Base-by-base conservation (phyloP, 2,113 vertebrate genomes). In the Gallinago media region DNA sequence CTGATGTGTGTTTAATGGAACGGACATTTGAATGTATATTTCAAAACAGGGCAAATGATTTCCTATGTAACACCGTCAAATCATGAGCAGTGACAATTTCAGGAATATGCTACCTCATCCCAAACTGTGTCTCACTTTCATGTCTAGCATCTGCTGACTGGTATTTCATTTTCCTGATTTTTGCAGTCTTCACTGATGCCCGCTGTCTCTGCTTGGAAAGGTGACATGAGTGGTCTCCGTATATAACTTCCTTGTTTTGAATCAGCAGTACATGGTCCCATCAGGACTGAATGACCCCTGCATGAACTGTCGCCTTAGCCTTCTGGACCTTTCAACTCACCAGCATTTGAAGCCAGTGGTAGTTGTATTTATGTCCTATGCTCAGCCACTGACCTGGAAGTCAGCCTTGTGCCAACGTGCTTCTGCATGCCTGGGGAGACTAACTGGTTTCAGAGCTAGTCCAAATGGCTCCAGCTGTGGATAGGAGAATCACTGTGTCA, bases 1-100 rank as follows among this genome's bases (percentile, higher is more conserved):
- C 83, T 94, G 88, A 92, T 96, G 68, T 92, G 84, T 93, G 73
- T 92, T 97, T 96, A 97, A 97, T 94, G 86, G 91, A 96, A 96
- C 11, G 96, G 93, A 92, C 78, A 1, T 96, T 96, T 1, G 0
- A 95, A 97, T 81, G 70, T 87, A 77, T 95, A 96, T 97, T 97
- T 96, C 95, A 94, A 88, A 96, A 85, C 61, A 62, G 34, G 70
- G 92, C 32, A 96, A 97, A 95, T 96, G 1, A 94, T 96, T 97
- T 94, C 82, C 80, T 94, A 92, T 96, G 86, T 93, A 97, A 84
- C 3, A 3, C 93, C 90, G 94, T 96, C 96, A 97, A 67, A 92
- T 73, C 52, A 77, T 12, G 36, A 94, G 61, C 19, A 46, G 46
- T 46, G 46, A 46, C 46, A 46, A 88, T 90, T 96, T 94, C 86